Evolutionary conservation across 2,797 vertebrate genomes (phyloP).

Genomic region (Manis crassicaudata): DNA sequence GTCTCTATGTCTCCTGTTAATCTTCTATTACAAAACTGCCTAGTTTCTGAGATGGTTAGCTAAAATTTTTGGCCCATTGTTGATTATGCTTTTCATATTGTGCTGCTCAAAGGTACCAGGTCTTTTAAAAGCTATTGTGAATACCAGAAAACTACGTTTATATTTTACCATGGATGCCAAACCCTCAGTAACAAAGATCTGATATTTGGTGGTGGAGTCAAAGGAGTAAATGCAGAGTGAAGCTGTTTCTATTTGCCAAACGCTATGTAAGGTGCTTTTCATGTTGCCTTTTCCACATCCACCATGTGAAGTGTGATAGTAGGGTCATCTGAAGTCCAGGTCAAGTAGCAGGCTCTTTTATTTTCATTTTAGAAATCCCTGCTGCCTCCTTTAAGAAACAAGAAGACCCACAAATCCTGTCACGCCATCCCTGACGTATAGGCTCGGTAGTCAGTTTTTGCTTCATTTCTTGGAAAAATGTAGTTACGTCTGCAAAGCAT

Average conservation of each 20-base stretch:
- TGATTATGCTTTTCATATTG: neutral
- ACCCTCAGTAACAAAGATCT: neutral
- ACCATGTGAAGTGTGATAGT: neutral
- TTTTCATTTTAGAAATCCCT: neutral
- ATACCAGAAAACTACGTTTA: neutral
- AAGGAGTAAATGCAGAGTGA: neutral
- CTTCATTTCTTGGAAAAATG: constrained; percentile 66
- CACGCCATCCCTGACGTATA: neutral
- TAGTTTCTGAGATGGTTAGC: neutral
- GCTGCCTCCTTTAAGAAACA: neutral
- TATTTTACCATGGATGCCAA: neutral
- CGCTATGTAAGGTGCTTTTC: neutral
- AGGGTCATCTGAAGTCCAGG: neutral
- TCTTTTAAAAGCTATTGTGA: constrained; percentile 2
- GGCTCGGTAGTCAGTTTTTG: constrained; percentile 33
- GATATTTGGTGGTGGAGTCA: neutral
- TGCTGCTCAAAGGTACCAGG: neutral
- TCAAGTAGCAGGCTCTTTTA: neutral
- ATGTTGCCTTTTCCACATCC: neutral
- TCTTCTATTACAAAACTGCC: neutral
- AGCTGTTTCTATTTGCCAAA: neutral
- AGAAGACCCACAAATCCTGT: neutral
- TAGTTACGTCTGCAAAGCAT: constrained; percentile 45
- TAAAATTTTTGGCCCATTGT: neutral
- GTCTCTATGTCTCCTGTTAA: neutral